Conservation (phyloP, 2,113 vertebrate genomes). For the Otis tarda region DNA sequence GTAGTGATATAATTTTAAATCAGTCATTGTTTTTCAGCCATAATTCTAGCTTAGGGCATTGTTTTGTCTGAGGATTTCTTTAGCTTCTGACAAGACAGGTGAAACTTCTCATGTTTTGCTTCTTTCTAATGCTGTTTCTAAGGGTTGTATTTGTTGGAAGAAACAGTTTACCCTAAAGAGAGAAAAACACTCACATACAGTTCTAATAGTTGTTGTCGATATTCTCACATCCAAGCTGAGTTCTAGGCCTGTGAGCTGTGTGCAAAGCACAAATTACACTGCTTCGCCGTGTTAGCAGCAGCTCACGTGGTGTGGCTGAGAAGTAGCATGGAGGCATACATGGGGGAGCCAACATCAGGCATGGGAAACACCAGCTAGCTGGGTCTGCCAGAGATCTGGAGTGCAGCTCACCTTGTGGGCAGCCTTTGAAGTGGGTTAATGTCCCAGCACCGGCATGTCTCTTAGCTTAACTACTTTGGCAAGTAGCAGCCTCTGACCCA, state of each 20-base stretch:
- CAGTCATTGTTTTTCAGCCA: neutral
- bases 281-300: neutral
- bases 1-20: neutral
- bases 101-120: neutral
- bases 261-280: neutral
- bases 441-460: neutral
- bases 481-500: neutral
- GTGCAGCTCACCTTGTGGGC: neutral
- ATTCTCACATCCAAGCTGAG: neutral
- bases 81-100: neutral
- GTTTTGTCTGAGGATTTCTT: neutral
- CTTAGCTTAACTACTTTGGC: neutral
- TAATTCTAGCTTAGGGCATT: neutral
- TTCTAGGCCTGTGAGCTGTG: neutral
- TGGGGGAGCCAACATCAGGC: neutral
- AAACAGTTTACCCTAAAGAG: neutral
- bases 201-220: neutral
- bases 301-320: rapidly evolving
- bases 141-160: neutral
- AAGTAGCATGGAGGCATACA: rapidly evolving
- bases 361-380: neutral
- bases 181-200: neutral
- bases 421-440: neutral
- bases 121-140: neutral
- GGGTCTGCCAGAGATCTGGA: neutral